Percentiles rank a stretch among this genome's conserved stretches.
Evolutionary conservation across 53 echinoderm and acorn worm genomes (phyloP).

Genomic region (Arbacia lixula): DNA sequence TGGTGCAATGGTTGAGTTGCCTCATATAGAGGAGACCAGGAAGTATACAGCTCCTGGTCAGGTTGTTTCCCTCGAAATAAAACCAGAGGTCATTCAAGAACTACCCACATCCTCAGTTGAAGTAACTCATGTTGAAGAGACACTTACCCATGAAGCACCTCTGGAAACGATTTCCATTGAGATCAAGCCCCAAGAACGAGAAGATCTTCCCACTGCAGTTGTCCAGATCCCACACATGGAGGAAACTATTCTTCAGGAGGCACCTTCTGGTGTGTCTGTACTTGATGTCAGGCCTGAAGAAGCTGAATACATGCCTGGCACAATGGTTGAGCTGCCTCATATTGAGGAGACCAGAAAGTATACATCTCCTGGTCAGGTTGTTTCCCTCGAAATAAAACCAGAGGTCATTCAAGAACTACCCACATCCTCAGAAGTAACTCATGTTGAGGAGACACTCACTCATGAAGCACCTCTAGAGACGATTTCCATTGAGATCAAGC

Average conservation of each 20-base stretch:
- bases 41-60: conserved; percentile 5
- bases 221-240: not conserved
- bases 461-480: not conserved
- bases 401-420: not conserved
- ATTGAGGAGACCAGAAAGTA: not conserved
- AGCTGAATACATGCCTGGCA: not conserved
- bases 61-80: not conserved
- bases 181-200: not conserved
- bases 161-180: not conserved
- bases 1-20: not conserved
- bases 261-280: not conserved
- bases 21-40: not conserved
- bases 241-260: not conserved
- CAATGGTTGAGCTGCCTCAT: not conserved
- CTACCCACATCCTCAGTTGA: not conserved
- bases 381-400: conserved; percentile 3
- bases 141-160: conserved; percentile 4
- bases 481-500: not conserved
- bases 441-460: not conserved
- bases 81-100: not conserved
- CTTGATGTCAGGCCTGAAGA: conserved; percentile 13
- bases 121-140: too few species aligned
- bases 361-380: not conserved
- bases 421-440: not conserved
- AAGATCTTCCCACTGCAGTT: not conserved